A percentile compares a stretch with the other conserved stretches of the same genome.
Conservation (phyloP, 1,140 invertebrate species). For the Pollicipes pollicipes region DNA sequence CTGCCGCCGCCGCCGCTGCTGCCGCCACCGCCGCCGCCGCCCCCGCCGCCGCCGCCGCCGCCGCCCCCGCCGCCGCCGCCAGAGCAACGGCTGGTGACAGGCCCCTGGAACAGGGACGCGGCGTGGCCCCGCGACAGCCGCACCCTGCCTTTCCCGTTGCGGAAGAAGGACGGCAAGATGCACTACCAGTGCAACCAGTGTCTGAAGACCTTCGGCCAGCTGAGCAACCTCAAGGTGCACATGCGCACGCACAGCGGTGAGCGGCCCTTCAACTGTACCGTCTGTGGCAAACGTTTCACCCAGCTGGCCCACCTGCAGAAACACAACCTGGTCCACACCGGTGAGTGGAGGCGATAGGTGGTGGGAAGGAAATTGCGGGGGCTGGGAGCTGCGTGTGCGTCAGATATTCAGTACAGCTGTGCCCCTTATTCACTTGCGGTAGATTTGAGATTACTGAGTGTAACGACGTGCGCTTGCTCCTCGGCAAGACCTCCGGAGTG, state of each 20-base stretch:
- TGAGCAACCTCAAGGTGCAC: constrained; percentile 97
- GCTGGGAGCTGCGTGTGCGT: no score
- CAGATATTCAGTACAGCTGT: no score
- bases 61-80: no score
- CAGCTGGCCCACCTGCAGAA: constrained; percentile 93
- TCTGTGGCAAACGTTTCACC: constrained; percentile 91
- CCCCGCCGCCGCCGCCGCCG: no score
- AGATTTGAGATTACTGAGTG: no score
- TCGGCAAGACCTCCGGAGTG: no score
- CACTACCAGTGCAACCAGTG: constrained; percentile 99
- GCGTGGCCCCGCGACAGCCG: constrained; percentile 46
- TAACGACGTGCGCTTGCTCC: no score
- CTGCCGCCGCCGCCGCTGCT: no score
- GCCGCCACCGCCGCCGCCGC: no score
- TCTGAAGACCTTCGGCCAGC: constrained; percentile 92
- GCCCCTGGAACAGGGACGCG: no score
- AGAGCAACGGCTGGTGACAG: no score
- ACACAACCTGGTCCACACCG: constrained; percentile 91
- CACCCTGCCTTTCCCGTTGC: constrained; percentile 83
- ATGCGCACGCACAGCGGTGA: constrained; percentile 93
- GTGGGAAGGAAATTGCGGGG: not conserved
- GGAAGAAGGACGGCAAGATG: constrained; percentile 98
- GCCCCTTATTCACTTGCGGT: no score
- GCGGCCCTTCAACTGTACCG: constrained; percentile 88
- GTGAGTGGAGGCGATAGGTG: constrained; percentile 23